phyloP scores from a whole-genome alignment of 2,888 invertebrate genomes.

The Suillia variegata region DNA sequence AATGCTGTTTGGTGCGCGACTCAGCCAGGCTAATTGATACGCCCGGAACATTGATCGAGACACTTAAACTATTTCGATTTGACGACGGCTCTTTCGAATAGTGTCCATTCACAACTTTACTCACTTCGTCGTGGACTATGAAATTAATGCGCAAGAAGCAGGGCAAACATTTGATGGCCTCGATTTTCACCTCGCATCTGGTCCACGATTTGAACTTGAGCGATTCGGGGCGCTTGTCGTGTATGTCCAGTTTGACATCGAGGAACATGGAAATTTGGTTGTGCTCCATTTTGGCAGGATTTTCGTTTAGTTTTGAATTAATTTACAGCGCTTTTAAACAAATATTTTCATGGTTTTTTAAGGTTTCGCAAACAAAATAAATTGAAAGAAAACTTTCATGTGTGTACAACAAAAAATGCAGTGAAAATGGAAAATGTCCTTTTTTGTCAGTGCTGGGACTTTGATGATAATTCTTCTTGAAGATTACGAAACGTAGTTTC shows the following conservation, averaged over 20 bases:
- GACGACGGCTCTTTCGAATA: constrained; percentile 11
- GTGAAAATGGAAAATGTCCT: too few relatives aligned
- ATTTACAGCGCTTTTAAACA: too few relatives aligned
- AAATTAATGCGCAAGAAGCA: constrained; percentile 59
- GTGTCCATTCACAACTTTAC: constrained; percentile 17
- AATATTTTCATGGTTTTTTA: too few relatives aligned
- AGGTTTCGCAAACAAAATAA: too few relatives aligned
- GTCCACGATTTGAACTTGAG: constrained; percentile 56
- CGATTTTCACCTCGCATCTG: constrained; percentile 59
- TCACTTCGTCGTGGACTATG: constrained; percentile 25
- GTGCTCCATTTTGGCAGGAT: constrained; percentile 50
- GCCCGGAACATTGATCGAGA: constrained; percentile 60
- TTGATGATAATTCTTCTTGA: too few relatives aligned
- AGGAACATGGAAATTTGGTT: constrained; percentile 59
- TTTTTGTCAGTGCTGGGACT: too few relatives aligned
- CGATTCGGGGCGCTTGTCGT: constrained; percentile 55
- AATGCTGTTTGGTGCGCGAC: constrained; percentile 57
- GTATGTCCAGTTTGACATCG: constrained; percentile 60
- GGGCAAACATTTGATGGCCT: constrained; percentile 61
- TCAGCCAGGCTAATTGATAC: constrained; percentile 55
- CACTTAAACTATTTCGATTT: constrained; percentile 35
- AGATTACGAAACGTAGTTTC: too few relatives aligned
- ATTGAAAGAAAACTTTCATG: too few relatives aligned
- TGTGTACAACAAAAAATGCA: constrained; percentile 28
- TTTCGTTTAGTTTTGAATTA: not conserved